Conservation (phyloP, 2,113 vertebrate genomes). For the Ameiurus melas region DNA sequence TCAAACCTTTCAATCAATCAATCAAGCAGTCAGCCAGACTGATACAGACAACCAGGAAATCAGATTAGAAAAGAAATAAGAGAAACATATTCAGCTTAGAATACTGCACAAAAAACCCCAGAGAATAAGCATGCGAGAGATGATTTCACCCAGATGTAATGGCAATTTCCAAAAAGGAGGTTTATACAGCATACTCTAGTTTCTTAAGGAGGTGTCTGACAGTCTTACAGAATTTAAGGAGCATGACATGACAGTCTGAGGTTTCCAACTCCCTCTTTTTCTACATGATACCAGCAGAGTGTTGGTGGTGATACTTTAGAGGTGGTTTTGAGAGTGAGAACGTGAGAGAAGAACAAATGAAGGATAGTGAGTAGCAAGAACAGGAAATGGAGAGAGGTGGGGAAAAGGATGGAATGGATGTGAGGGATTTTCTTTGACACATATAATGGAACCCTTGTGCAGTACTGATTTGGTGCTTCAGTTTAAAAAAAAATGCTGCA, state of each 20-base stretch:
- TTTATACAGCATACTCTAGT: not conserved
- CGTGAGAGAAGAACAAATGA: slow-evolving; percentile 26
- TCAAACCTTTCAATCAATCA: not conserved
- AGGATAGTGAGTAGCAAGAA: slow-evolving; percentile 14
- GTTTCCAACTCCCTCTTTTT: slow-evolving; percentile 38
- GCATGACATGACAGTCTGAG: slow-evolving; percentile 53
- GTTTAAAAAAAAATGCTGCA: slow-evolving; percentile 64
- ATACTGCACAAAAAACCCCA: not conserved
- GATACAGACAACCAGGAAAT: not conserved
- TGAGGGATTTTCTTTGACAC: slow-evolving; percentile 44
- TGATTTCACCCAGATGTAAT: not conserved
- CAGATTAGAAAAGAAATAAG: not conserved
- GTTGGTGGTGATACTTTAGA: slow-evolving; percentile 46
- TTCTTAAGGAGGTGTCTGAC: slow-evolving; percentile 2
- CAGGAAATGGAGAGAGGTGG: not conserved
- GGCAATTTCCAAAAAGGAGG: not conserved
- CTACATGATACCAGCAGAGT: not conserved
- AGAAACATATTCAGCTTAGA: not conserved
- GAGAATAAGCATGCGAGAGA: slow-evolving; percentile 16
- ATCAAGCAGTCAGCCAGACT: not conserved
- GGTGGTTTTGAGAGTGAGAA: slow-evolving; percentile 3
- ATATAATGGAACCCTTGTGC: slow-evolving; percentile 52
- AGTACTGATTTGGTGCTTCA: slow-evolving; percentile 61
- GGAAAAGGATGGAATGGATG: slow-evolving; percentile 20
- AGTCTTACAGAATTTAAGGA: slow-evolving; percentile 54